Percentiles rank a stretch among this genome's conserved stretches.
Evolutionary conservation across 2,888 invertebrate species (phyloP).

Genomic region (Drepanosiphum platanoidis): DNA sequence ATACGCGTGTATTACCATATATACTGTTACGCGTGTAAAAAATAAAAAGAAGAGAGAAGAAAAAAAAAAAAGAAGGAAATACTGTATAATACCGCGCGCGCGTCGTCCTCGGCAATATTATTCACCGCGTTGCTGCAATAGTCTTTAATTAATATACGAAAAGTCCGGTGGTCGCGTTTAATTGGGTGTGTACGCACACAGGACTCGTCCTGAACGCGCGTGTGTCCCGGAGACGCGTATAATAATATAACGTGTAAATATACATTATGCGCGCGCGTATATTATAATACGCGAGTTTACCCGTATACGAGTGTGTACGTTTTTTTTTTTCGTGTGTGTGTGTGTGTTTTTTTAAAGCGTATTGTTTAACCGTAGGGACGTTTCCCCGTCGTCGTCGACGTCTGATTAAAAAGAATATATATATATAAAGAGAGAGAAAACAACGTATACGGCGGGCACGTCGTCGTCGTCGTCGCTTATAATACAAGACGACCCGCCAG

Average conservation of each 20-base stretch:
- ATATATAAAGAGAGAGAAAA: not conserved
- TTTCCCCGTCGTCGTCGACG: not conserved
- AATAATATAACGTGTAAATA: not conserved
- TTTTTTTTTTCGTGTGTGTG: not conserved
- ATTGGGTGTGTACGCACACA: not conserved
- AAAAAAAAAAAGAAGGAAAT: not conserved
- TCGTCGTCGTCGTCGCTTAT: not conserved
- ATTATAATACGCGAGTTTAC: too few species aligned
- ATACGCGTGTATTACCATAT: not conserved
- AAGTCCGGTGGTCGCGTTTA: slow-evolving; percentile 38
- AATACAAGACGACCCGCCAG: not conserved
- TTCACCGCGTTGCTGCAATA: not conserved
- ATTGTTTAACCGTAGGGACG: not conserved
- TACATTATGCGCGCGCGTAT: not conserved
- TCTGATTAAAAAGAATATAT: not conserved
- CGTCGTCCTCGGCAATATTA: not conserved
- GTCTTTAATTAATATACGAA: slow-evolving; percentile 35
- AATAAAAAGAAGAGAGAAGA: not conserved
- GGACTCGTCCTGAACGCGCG: not conserved
- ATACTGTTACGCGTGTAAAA: not conserved
- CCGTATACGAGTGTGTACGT: too few species aligned
- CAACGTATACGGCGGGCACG: not conserved
- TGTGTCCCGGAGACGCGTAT: not conserved
- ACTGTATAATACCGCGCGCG: not conserved
- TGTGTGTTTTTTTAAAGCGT: too few species aligned